A percentile compares a stretch with the other conserved stretches of the same genome.
phyloP scores from a whole-genome alignment of 2,113 vertebrate species.

The Spilogale gracilis region DNA sequence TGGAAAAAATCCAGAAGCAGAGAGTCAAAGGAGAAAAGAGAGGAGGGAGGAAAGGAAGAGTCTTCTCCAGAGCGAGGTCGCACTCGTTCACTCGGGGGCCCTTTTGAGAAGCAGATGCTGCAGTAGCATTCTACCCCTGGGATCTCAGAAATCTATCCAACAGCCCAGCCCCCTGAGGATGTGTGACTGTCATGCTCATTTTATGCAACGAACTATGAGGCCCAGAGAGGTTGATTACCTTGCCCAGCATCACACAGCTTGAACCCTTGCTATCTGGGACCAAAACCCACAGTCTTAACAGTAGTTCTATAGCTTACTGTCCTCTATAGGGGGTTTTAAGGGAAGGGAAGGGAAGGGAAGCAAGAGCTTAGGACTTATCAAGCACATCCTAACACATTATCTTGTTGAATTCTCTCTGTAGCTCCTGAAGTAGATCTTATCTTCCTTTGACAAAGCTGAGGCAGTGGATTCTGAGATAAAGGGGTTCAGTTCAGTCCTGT shows the following conservation, averaged over 20 bases:
- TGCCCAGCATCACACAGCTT: neutral
- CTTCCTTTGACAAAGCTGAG: neutral
- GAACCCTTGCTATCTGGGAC: neutral
- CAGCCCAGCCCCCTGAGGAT: neutral
- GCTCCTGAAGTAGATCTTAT: neutral
- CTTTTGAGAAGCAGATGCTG: neutral
- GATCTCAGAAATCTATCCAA: neutral
- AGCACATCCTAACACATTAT: neutral
- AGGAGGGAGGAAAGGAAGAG: neutral
- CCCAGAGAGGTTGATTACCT: neutral
- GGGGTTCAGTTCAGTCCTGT: neutral
- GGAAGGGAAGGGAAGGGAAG: neutral
- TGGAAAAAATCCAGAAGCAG: neutral
- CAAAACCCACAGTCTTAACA: neutral
- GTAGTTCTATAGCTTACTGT: neutral
- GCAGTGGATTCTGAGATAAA: neutral
- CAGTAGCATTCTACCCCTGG: rapidly evolving
- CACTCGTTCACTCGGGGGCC: rapidly evolving
- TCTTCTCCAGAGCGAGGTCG: neutral
- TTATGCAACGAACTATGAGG: neutral
- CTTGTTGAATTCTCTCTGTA: neutral
- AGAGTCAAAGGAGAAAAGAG: neutral
- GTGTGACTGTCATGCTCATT: neutral
- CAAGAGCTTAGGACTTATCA: neutral
- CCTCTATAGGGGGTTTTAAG: neutral